These are phyloP conservation scores for Okamejei kenojei DNA, from an alignment of 2,797 vertebrate species.

Conservation along the genomic window DNA sequence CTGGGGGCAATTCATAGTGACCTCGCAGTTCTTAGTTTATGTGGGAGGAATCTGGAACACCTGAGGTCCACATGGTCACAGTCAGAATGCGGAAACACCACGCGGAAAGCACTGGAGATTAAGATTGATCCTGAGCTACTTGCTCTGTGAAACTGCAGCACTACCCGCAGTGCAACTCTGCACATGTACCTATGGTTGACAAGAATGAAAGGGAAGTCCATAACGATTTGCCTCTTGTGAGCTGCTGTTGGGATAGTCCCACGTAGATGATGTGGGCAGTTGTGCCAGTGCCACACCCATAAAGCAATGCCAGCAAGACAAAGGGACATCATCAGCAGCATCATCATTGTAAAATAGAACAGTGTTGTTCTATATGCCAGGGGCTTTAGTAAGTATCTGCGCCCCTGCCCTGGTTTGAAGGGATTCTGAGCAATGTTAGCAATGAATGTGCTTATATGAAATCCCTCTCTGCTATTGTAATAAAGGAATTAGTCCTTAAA, in stretches of 20 bases:
- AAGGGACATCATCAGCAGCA: neutral
- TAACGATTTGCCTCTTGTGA: neutral
- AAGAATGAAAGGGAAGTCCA: neutral
- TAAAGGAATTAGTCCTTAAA: neutral
- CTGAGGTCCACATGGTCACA: too few species aligned
- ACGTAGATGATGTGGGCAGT: too few species aligned
- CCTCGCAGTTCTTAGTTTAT: too few species aligned
- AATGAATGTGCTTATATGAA: neutral
- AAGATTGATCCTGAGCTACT: too few species aligned
- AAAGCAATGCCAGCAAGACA: neutral
- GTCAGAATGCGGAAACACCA: too few species aligned
- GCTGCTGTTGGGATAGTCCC: neutral
- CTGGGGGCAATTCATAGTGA: too few species aligned
- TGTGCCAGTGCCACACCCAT: neutral
- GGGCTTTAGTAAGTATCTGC: neutral
- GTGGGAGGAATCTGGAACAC: too few species aligned
- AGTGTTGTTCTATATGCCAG: neutral
- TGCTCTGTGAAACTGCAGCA: too few species aligned
- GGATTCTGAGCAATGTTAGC: neutral
- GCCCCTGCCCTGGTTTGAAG: neutral
- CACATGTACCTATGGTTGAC: too few species aligned
- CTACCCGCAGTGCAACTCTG: too few species aligned
- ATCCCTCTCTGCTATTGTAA: neutral
- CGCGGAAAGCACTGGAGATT: too few species aligned
- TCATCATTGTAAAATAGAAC: neutral